phyloP scores from a whole-genome alignment of 2,797 vertebrate genomes.

The Poecilia picta region DNA sequence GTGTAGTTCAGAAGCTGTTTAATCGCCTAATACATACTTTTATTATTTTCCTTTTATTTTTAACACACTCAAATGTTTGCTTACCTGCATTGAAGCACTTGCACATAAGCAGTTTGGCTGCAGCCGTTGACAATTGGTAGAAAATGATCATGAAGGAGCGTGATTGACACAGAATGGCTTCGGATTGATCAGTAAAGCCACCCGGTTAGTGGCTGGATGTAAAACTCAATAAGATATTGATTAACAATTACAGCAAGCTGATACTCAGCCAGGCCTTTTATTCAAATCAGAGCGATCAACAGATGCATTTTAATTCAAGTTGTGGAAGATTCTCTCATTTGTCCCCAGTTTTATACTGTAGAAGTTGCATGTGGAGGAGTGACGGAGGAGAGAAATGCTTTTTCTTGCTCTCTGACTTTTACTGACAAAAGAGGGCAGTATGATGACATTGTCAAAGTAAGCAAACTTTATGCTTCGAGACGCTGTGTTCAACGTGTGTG shows the following conservation, averaged over 20 bases:
- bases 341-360: background rate
- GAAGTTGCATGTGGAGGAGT: slow-evolving; percentile 46
- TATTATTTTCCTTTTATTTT: background rate
- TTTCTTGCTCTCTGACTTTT: slow-evolving; percentile 56
- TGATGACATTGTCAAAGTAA: slow-evolving; percentile 82
- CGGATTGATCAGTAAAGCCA: slow-evolving; percentile 47
- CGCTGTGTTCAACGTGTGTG: slow-evolving; percentile 16
- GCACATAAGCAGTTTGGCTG: background rate
- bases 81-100: background rate
- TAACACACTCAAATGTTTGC: background rate
- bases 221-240: slow-evolving; percentile 61
- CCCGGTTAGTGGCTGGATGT: slow-evolving; percentile 59
- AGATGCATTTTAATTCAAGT: slow-evolving; percentile 26
- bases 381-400: slow-evolving; percentile 24
- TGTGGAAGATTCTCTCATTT: background rate
- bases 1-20: background rate
- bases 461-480: slow-evolving; percentile 73
- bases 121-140: slow-evolving; percentile 24
- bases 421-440: slow-evolving; percentile 86
- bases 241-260: slow-evolving; percentile 57
- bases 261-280: slow-evolving; percentile 37
- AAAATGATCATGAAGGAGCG: background rate
- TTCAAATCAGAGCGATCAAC: slow-evolving; percentile 42
- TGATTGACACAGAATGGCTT: slow-evolving; percentile 40
- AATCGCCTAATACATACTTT: background rate